Evolutionary conservation across 2,888 invertebrate genomes (phyloP).

Genomic region (Acrobasis repandana): DNA sequence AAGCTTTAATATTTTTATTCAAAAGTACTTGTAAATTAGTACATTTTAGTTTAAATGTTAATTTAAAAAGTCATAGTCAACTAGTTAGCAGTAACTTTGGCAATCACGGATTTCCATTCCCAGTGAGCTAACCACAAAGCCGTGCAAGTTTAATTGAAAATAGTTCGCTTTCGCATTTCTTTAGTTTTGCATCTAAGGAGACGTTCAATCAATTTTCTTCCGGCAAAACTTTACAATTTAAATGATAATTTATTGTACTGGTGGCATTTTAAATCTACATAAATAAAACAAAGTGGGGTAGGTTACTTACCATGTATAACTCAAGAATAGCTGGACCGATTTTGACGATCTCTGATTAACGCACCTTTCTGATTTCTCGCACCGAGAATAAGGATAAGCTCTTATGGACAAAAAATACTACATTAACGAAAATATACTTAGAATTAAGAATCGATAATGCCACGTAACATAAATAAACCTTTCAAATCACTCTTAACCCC

Average conservation of each 20-base stretch:
- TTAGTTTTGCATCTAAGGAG: neutral
- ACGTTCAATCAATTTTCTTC: constrained; percentile 10
- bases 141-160: constrained; percentile 15
- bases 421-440: too few relatives aligned
- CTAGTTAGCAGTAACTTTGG: neutral
- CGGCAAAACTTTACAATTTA: constrained; percentile 1
- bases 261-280: neutral
- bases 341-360: too few relatives aligned
- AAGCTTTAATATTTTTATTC: too few relatives aligned
- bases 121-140: constrained; percentile 7
- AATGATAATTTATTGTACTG: neutral
- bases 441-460: constrained; percentile 8
- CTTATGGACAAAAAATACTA: too few relatives aligned
- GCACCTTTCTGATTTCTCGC: too few relatives aligned
- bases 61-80: neutral
- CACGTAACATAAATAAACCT: neutral
- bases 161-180: constrained; percentile 12
- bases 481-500: neutral
- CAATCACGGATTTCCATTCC: constrained; percentile 7
- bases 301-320: too few relatives aligned
- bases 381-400: too few relatives aligned
- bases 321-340: too few relatives aligned
- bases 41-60: too few relatives aligned
- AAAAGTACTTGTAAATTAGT: too few relatives aligned
- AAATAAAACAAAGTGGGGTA: too few relatives aligned